Conservation (phyloP, 1,140 invertebrate genomes). For the Brachionus sp. region DNA sequence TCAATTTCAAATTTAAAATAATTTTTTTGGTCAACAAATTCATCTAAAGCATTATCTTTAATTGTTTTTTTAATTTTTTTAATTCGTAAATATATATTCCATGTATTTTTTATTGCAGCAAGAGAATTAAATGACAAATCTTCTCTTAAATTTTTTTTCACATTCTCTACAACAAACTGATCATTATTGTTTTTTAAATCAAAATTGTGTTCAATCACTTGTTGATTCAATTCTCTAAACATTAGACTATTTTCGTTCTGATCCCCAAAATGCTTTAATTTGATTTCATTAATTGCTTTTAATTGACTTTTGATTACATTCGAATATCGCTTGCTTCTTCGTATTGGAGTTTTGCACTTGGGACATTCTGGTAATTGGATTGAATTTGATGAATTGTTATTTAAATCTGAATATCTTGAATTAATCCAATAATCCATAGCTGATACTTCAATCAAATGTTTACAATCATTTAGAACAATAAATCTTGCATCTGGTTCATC, state of each 20-base stretch:
- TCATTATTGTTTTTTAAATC: neutral
- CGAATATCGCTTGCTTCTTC: constrained; percentile 58
- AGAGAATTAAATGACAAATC: constrained; percentile 19
- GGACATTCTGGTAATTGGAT: constrained; percentile 66
- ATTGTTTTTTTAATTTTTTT: neutral
- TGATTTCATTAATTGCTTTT: constrained; percentile 20
- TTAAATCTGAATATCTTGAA: constrained; percentile 47
- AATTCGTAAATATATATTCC: neutral
- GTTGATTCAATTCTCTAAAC: neutral
- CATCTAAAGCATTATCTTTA: too few relatives aligned
- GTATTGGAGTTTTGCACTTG: constrained; percentile 66
- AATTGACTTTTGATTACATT: constrained; percentile 7
- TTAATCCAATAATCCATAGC: constrained; percentile 64
- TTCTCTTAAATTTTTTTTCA: neutral
- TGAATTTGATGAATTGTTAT: constrained; percentile 7
- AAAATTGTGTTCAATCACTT: neutral
- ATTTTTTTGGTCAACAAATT: neutral
- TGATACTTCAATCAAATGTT: constrained; percentile 64
- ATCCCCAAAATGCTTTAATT: constrained; percentile 27
- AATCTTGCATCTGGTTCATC: constrained; percentile 58
- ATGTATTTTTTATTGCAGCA: neutral
- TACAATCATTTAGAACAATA: constrained; percentile 66
- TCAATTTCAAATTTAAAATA: neutral
- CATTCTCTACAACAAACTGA: neutral
- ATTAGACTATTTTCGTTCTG: neutral